phyloP scores from a whole-genome alignment of 2,113 vertebrate species.

The Callaeas wilsoni region DNA sequence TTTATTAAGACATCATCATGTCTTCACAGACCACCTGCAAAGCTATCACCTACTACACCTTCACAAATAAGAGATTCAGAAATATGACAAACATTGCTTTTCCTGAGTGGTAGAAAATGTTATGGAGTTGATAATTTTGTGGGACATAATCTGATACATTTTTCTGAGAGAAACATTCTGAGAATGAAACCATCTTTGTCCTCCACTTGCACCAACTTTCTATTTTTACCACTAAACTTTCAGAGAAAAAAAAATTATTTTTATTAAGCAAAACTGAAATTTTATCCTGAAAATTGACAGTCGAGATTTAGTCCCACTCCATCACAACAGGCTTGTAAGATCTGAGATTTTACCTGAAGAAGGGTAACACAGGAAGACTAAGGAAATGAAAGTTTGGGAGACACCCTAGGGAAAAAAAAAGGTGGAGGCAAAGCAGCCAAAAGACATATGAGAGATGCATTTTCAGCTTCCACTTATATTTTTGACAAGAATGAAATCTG shows the following conservation, averaged over 20 bases:
- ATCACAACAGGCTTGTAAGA: background rate
- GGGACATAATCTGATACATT: background rate
- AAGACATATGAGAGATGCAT: accelerated
- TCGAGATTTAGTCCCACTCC: background rate
- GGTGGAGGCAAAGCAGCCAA: background rate
- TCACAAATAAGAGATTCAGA: background rate
- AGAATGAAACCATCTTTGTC: background rate
- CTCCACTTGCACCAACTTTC: background rate
- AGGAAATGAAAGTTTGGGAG: background rate
- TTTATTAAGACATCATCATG: background rate
- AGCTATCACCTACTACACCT: background rate
- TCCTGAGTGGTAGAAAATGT: background rate
- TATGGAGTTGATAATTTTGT: background rate
- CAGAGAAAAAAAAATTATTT: background rate
- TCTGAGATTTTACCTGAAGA: background rate
- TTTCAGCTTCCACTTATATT: background rate
- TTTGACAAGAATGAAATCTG: background rate
- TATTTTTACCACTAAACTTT: background rate
- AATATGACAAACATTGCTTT: background rate
- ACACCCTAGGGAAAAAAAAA: background rate
- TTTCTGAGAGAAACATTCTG: background rate
- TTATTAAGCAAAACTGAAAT: background rate
- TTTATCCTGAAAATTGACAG: background rate
- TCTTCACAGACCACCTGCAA: background rate
- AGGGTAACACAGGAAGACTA: background rate